A percentile compares a stretch with the other conserved stretches of the same genome.
Conservation (phyloP, 1,140 invertebrate genomes). For the Aphaenogaster ashmeadi region DNA sequence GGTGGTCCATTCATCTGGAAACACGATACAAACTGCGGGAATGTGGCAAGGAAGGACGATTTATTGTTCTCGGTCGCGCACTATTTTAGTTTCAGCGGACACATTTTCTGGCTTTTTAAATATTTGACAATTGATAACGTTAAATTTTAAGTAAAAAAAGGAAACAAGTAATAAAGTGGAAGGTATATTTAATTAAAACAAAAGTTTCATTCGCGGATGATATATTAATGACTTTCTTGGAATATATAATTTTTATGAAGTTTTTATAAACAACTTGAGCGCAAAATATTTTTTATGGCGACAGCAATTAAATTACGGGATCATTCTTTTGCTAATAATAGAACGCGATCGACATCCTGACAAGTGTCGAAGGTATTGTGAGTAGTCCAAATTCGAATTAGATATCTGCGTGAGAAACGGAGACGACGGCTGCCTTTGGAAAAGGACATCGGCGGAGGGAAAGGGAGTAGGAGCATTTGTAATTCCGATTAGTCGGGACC, state of each 20-base stretch:
- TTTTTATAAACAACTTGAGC: not conserved
- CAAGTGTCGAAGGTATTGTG: constrained; percentile 21
- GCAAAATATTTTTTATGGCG: not conserved
- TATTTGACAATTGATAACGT: constrained; percentile 1
- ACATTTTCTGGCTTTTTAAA: constrained; percentile 29
- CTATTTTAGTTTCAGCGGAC: constrained; percentile 3
- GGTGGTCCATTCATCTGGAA: constrained; percentile 69
- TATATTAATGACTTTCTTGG: not conserved
- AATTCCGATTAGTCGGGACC: constrained; percentile 85
- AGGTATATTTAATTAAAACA: not conserved
- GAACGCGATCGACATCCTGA: constrained; percentile 31
- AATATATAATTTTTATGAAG: not conserved
- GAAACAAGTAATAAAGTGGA: not conserved
- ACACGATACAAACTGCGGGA: constrained; percentile 71
- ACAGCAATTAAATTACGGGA: not conserved
- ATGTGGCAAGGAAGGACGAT: constrained; percentile 59
- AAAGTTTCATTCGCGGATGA: not conserved
- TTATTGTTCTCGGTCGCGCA: constrained; percentile 49
- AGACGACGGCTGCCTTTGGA: constrained; percentile 61
- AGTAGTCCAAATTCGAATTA: constrained; percentile 51
- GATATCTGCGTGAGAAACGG: constrained; percentile 60
- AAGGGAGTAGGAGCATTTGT: constrained; percentile 79
- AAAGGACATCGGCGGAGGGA: constrained; percentile 7
- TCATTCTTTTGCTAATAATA: not conserved
- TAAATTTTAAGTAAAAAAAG: not conserved